Base-by-base conservation (phyloP, 2,888 invertebrate genomes). In the Cephalotes varians region DNA sequence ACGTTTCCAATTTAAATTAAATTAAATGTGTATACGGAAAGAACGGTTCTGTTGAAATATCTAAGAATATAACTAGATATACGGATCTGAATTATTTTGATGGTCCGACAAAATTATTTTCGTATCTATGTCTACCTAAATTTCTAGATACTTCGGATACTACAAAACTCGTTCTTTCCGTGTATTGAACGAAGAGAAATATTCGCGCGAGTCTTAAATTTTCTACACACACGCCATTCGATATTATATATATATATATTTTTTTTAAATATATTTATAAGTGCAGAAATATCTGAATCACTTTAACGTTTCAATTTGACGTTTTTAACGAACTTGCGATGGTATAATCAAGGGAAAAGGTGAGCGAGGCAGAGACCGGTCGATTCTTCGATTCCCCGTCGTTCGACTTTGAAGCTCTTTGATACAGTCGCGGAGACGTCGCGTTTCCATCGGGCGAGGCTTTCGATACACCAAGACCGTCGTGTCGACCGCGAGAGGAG, bases 351-450 rank as follows among this genome's bases (percentile, higher is more conserved):
- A 83, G 74, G 81, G 81, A 84, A 79, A 84, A 81, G 54, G 67
- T 31, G 71, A 77, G 49, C 80, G 69, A n/a, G 18, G 85, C 73
- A 74, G 77, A 56, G 80, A 76, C 82, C 81, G 72, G 76, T 83
- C 88, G 51, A 73, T 60, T 82, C 86, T 81, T 83, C 80, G 77
- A 79, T 69, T 82, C 85, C 83, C 79, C 71, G n/a, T n/a, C 67
- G 60, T 28, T 73, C 85, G 85, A 87, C 84, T 90, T 88, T 86
- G 79, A 88, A 90, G 85, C 88, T 89, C 90, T 88, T 89, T 86
- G 88, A 90, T 90, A 88, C 73, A 71, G 77, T 85, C 31, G 82
- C 83, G 82, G 81, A 77, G 83, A 80, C 84, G 81, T 86, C 86
- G 86, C 21, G 31, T 77, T 74, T 77, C 73, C 81, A 83, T 25